These are phyloP conservation scores for Ceratina japonica DNA, from an alignment of 1,140 invertebrate species.

Conservation along the genomic window DNA sequence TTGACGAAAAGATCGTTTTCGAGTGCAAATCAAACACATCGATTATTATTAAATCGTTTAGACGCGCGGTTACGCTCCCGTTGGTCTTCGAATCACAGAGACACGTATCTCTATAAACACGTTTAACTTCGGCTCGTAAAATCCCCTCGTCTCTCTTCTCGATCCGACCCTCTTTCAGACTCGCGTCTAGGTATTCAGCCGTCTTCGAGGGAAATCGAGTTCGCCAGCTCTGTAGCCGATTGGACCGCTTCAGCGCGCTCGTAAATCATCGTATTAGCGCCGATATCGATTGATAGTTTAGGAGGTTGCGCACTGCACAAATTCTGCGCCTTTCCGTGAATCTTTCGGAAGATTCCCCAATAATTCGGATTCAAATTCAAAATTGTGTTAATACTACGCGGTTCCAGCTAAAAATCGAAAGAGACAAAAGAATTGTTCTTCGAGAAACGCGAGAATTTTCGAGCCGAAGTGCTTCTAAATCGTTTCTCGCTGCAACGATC, in stretches of 20 bases:
- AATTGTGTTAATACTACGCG: slow-evolving; percentile 38
- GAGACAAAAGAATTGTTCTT: not conserved
- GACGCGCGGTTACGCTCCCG: slow-evolving; percentile 39
- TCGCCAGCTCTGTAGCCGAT: slow-evolving; percentile 47
- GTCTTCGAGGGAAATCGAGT: slow-evolving; percentile 53
- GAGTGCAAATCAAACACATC: slow-evolving; percentile 61
- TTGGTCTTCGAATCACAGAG: slow-evolving; percentile 47
- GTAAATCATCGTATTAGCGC: no score
- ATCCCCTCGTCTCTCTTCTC: not conserved
- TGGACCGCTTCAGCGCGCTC: no score
- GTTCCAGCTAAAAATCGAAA: slow-evolving; percentile 4
- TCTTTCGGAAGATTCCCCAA: no score
- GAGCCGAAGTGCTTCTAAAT: slow-evolving; percentile 17
- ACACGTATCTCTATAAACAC: not conserved
- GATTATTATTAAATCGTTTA: slow-evolving; percentile 47
- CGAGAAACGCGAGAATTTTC: slow-evolving; percentile 13
- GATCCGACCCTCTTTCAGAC: slow-evolving; percentile 11
- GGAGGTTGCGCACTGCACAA: no score
- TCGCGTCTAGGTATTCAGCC: not conserved
- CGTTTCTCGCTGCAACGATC: slow-evolving; percentile 27
- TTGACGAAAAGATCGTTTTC: slow-evolving; percentile 55
- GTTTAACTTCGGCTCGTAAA: not conserved
- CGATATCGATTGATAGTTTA: no score
- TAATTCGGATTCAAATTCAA: no score
- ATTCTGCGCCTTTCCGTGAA: no score